A percentile compares a stretch with the other conserved stretches of the same genome.
Evolutionary conservation across 2,888 invertebrate genomes (phyloP).

Genomic region (Ephialtes manifestator): DNA sequence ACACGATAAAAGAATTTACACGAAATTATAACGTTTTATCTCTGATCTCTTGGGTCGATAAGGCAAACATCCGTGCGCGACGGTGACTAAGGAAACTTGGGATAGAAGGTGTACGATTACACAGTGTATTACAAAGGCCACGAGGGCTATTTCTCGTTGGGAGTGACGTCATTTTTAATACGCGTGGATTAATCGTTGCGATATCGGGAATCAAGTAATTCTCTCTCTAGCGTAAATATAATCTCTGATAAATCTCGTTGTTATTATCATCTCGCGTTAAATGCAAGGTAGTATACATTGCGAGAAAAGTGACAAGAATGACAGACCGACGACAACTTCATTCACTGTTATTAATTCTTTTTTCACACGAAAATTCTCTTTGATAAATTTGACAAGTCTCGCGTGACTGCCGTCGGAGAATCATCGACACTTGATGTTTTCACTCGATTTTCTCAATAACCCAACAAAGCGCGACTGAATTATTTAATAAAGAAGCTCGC

Average conservation of each 20-base stretch:
- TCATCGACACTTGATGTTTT: background rate
- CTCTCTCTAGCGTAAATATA: conserved; percentile 27
- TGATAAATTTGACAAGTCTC: background rate
- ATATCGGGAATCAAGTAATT: conserved; percentile 64
- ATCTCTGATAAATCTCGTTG: conserved; percentile 47
- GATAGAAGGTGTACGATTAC: conserved; percentile 20
- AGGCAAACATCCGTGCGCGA: conserved; percentile 64
- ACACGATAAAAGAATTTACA: conserved; percentile 71
- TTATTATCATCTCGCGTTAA: conserved; percentile 33
- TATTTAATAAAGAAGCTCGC: background rate
- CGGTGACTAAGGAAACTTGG: conserved; percentile 57
- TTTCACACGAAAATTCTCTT: conserved; percentile 23
- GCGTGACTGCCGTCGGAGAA: conserved; percentile 23
- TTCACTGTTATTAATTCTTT: conserved; percentile 10
- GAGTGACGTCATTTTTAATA: conserved; percentile 69
- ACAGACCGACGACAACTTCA: background rate
- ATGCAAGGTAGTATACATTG: background rate
- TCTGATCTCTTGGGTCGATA: conserved; percentile 70
- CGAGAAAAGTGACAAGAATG: background rate
- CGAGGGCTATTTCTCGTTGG: conserved; percentile 43
- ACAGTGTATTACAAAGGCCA: conserved; percentile 19
- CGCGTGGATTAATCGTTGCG: conserved; percentile 61
- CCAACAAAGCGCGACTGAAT: background rate
- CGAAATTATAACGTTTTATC: conserved; percentile 72
- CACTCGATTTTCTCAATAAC: background rate